Evolutionary conservation across 2,113 vertebrate species (phyloP).

Genomic region (Thomomys bottae): DNA sequence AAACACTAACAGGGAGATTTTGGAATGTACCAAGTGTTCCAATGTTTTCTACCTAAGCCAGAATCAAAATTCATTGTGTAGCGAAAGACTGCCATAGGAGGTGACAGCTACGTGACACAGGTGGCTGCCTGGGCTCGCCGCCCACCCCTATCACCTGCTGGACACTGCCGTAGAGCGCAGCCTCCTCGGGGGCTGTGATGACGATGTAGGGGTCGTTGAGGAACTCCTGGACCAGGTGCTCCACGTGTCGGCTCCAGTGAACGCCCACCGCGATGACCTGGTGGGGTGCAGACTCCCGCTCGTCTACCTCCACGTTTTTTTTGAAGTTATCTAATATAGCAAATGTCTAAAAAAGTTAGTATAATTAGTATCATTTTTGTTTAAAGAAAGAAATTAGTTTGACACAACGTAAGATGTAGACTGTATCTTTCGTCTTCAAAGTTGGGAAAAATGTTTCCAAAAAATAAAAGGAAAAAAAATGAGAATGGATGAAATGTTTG

Average conservation of each 20-base stretch:
- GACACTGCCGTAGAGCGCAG: conserved; percentile 91
- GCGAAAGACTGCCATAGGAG: neutral
- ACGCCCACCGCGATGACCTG: conserved; percentile 90
- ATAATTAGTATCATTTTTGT: conserved; percentile 25
- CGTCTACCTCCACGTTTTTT: conserved; percentile 81
- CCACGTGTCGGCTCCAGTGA: conserved; percentile 87
- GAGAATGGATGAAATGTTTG: conserved; percentile 7
- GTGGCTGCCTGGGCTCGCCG: neutral
- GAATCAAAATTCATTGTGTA: neutral
- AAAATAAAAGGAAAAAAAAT: conserved; percentile 14
- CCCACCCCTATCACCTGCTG: conserved; percentile 86
- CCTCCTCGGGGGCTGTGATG: conserved; percentile 89
- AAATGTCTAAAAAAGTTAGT: conserved; percentile 85
- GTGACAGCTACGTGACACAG: neutral
- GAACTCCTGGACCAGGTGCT: conserved; percentile 85
- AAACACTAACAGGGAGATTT: conserved; percentile 81
- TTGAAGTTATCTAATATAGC: conserved; percentile 90
- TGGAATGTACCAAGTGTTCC: no score
- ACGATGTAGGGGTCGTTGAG: conserved; percentile 89
- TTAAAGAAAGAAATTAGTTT: neutral
- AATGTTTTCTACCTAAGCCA: no score
- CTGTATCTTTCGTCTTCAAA: neutral
- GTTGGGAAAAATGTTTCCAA: neutral
- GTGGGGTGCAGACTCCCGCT: conserved; percentile 76
- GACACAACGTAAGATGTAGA: conserved; percentile 23